These are phyloP conservation scores for Isaurus tuberculatus DNA, from an alignment of 92 coral and sea anemone genomes.

Conservation along the genomic window DNA sequence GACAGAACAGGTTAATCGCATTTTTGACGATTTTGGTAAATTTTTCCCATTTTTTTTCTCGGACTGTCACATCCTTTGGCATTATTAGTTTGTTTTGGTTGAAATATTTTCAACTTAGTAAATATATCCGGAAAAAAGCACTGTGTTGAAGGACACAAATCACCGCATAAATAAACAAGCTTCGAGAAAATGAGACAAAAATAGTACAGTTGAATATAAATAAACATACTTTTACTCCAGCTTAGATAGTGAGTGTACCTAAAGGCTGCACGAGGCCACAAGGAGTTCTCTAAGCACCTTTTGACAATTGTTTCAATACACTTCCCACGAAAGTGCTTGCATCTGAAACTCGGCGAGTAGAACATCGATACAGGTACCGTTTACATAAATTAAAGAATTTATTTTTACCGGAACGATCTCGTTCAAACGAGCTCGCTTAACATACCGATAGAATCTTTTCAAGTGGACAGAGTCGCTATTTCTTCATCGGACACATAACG, in stretches of 20 bases:
- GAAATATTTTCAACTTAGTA: constrained; percentile 16
- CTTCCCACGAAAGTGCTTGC: constrained; percentile 8
- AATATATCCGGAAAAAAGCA: constrained; percentile 6
- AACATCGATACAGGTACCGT: constrained; percentile 20
- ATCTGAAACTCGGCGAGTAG: constrained; percentile 17
- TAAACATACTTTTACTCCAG: constrained; percentile 1
- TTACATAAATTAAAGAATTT: constrained; percentile 13
- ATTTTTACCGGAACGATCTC: constrained; percentile 29
- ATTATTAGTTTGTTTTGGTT: constrained; percentile 11
- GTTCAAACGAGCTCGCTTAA: not conserved
- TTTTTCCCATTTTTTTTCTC: not conserved
- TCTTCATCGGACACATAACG: constrained; percentile 20
- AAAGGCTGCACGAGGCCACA: not conserved
- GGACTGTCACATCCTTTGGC: not conserved
- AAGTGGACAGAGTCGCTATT: not conserved
- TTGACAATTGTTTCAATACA: not conserved
- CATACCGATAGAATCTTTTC: constrained; percentile 37
- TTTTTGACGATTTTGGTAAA: not conserved
- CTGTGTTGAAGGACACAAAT: not conserved
- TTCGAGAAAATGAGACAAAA: not conserved
- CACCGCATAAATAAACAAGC: constrained; percentile 37
- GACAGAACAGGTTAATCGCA: not conserved
- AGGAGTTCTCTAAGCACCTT: not conserved
- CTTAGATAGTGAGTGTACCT: no score
- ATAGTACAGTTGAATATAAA: not conserved